phyloP scores from a whole-genome alignment of 2,113 vertebrate genomes.

The Epinephelus cyanopodus region DNA sequence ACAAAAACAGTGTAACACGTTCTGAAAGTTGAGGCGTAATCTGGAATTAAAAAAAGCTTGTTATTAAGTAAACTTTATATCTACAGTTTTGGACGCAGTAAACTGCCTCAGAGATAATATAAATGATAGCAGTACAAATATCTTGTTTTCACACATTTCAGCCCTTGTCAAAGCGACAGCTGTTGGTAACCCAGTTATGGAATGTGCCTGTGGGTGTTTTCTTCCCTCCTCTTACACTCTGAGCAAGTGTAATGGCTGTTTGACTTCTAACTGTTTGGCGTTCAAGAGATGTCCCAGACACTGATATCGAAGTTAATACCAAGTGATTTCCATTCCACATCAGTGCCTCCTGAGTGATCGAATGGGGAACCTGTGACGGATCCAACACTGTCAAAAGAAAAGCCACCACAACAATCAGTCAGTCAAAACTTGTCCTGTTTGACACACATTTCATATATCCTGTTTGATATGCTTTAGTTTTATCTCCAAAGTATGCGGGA shows the following conservation, averaged over 20 bases:
- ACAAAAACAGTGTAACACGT: slow-evolving; percentile 13
- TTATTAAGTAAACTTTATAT: background rate
- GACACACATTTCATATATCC: slow-evolving; percentile 59
- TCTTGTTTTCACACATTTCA: slow-evolving; percentile 52
- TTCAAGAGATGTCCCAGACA: slow-evolving; percentile 65
- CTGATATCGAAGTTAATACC: slow-evolving; percentile 66
- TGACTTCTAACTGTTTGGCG: slow-evolving; percentile 51
- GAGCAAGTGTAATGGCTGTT: slow-evolving; percentile 68
- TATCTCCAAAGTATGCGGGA: slow-evolving; percentile 48
- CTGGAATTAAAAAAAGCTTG: background rate
- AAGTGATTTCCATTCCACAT: slow-evolving; percentile 58
- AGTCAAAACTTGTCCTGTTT: slow-evolving; percentile 62
- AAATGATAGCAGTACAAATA: slow-evolving; percentile 25
- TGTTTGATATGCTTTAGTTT: slow-evolving; percentile 62
- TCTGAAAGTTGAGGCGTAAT: slow-evolving; percentile 9
- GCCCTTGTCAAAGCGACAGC: slow-evolving; percentile 51
- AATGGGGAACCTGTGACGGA: slow-evolving; percentile 51
- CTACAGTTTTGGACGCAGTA: background rate
- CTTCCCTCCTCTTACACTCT: slow-evolving; percentile 5
- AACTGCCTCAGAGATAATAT: slow-evolving; percentile 22
- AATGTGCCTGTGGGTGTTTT: slow-evolving; percentile 55
- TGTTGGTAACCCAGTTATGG: slow-evolving; percentile 69
- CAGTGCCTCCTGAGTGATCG: slow-evolving; percentile 51
- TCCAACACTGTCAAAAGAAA: slow-evolving; percentile 59
- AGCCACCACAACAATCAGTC: slow-evolving; percentile 26